A percentile compares a stretch with the other conserved stretches of the same genome.
These are phyloP conservation scores for Bettongia penicillata DNA, from an alignment of 2,113 vertebrate species.

Conservation along the genomic window DNA sequence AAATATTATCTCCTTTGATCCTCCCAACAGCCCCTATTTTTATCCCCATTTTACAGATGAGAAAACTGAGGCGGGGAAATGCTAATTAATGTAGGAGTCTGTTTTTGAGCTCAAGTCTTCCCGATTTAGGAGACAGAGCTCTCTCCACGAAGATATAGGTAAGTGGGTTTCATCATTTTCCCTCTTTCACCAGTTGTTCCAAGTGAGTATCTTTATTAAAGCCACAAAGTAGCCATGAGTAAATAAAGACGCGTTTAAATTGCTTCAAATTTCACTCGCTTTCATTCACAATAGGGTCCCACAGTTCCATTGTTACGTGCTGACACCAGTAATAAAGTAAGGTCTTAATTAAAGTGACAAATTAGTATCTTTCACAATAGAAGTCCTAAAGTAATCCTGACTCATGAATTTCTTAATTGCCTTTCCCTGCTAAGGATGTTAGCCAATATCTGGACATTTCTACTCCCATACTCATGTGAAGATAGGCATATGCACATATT, in stretches of 20 bases:
- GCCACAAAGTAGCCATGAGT: neutral
- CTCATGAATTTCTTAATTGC: neutral
- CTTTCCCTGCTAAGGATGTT: neutral
- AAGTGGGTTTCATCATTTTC: neutral
- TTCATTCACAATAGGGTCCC: constrained; percentile 42
- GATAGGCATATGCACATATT: neutral
- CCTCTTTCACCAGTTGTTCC: constrained; percentile 12
- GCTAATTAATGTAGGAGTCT: neutral
- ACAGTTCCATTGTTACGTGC: neutral
- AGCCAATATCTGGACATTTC: neutral
- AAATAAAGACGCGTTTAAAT: neutral
- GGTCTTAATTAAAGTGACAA: constrained; percentile 22
- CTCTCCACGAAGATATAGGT: neutral
- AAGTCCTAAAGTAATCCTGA: neutral
- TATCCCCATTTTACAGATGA: neutral
- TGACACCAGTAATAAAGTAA: constrained; percentile 11
- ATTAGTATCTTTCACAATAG: neutral
- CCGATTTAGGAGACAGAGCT: neutral
- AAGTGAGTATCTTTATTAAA: neutral
- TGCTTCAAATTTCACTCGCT: constrained; percentile 28
- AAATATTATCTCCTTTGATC: neutral
- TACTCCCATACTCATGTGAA: neutral
- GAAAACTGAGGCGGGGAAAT: neutral
- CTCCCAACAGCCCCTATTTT: neutral
- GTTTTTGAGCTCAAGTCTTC: neutral